Base-by-base conservation (phyloP, 1,140 invertebrate species). In the Pseudomyrmex flavicornis region DNA sequence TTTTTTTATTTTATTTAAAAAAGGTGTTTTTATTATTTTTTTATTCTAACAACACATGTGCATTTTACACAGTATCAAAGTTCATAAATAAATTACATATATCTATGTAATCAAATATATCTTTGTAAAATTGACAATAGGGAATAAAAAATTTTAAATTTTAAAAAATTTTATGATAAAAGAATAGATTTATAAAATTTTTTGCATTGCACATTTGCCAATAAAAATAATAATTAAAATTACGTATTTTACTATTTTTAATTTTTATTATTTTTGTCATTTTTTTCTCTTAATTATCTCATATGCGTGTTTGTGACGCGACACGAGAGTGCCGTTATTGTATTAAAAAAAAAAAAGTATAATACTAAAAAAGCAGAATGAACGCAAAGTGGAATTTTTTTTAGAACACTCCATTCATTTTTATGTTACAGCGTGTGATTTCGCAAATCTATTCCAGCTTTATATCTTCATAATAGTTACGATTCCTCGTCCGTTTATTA, bases 291-390 rank as follows among this genome's bases (percentile, higher is more conserved):
- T 58, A 59, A 72, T 72, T 79, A 70, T 79, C 15, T 72, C 15
- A 10, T 26, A 22, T 4, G 17, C n/a, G 13, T 58, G 15, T 26
- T 35, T 35, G n/a, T 44, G n/a, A 65, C 15, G 35, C 65, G 63
- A 50, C 20, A 44, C 2, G 48, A 83, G 22, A 72, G 35, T 35
- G 83, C 54, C 22, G 86, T 83, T 75, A 65, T 26, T 72, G 22
- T 17, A 82, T 10, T 26, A 26, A n/a, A 65, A 80, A 75, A 86
- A 86, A 65, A 35, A 65, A 35, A 35, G 35, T 7, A 48, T 82
- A 83, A 76, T 73, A 83, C 70, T 73, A 59, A 86, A 26, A 26
- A n/a, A 61, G 68, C 0, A 84, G 74, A 44, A 65, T 69, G 61
- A 20, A 66, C 20, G 54, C 44, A 87, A 62, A 74, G 73, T 79